phyloP scores from a whole-genome alignment of 2,113 vertebrate species.

The Gavia stellata region DNA sequence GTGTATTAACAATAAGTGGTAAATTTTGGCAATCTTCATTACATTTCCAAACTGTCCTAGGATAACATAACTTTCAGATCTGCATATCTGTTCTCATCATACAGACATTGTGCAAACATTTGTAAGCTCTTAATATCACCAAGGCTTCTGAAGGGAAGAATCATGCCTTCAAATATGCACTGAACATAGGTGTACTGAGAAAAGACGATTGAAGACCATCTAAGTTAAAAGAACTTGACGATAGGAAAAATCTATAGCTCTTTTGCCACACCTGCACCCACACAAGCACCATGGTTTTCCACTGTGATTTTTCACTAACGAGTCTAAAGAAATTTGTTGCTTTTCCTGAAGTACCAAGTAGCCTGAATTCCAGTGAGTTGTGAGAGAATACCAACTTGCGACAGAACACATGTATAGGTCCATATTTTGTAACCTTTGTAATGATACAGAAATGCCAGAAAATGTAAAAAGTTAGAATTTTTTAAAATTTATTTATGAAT shows the following conservation, averaged over 20 bases:
- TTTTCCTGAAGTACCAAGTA: background rate
- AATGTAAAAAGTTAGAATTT: background rate
- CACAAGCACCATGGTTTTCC: background rate
- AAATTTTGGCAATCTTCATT: background rate
- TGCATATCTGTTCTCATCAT: background rate
- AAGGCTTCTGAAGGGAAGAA: background rate
- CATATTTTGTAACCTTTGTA: background rate
- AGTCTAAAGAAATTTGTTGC: background rate
- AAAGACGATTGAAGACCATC: background rate
- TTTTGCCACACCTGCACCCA: background rate
- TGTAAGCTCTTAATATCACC: background rate
- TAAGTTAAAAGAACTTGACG: background rate
- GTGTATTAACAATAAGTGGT: background rate
- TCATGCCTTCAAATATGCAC: background rate
- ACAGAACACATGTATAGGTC: background rate
- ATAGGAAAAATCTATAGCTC: background rate
- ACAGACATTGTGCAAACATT: background rate
- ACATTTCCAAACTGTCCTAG: background rate
- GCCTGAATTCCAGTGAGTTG: background rate
- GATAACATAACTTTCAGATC: background rate
- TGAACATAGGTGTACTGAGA: background rate
- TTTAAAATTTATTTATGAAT: background rate
- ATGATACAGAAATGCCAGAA: background rate
- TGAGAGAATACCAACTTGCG: background rate
- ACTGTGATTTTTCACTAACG: background rate